phyloP scores from a whole-genome alignment of 2,888 invertebrate genomes.

The Dilophus febrilis region DNA sequence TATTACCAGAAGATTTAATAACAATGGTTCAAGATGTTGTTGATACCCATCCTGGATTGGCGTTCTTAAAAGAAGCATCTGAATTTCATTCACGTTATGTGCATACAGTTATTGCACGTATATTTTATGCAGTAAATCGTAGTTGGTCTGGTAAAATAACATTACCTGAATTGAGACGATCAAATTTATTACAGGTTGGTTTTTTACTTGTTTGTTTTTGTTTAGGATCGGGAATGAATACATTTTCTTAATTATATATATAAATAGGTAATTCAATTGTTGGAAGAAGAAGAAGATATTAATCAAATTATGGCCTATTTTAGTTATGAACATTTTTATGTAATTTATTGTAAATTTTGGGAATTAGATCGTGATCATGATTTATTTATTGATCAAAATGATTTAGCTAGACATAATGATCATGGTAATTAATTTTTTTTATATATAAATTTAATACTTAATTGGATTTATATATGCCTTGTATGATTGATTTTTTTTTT shows the following conservation, averaged over 20 bases:
- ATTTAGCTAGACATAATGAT: conserved; percentile 88
- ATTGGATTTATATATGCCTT: not conserved
- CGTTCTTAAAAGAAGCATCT: conserved; percentile 91
- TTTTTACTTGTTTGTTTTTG: not conserved
- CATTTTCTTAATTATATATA: too few species aligned
- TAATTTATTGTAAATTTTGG: conserved; percentile 99
- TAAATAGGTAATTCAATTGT: conserved; percentile 46
- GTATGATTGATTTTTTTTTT: conserved; percentile 1
- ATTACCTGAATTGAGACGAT: conserved; percentile 72
- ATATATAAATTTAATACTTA: not conserved
- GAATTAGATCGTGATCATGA: conserved; percentile 98
- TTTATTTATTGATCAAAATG: conserved; percentile 83
- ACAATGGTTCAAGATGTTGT: conserved; percentile 94
- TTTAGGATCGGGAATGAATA: not conserved
- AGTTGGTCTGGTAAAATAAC: conserved; percentile 93
- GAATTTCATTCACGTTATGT: conserved; percentile 99
- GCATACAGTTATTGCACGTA: conserved; percentile 94
- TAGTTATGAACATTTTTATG: conserved; percentile 99
- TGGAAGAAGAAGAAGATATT: conserved; percentile 94
- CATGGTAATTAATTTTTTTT: conserved; percentile 46
- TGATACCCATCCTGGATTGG: conserved; percentile 92
- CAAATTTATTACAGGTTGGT: conserved; percentile 61
- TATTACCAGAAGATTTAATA: conserved; percentile 82
- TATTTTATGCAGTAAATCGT: conserved; percentile 92
- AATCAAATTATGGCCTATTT: conserved; percentile 81